Base-by-base conservation (phyloP, 1,140 invertebrate genomes). In the Lasaia peninsularis region DNA sequence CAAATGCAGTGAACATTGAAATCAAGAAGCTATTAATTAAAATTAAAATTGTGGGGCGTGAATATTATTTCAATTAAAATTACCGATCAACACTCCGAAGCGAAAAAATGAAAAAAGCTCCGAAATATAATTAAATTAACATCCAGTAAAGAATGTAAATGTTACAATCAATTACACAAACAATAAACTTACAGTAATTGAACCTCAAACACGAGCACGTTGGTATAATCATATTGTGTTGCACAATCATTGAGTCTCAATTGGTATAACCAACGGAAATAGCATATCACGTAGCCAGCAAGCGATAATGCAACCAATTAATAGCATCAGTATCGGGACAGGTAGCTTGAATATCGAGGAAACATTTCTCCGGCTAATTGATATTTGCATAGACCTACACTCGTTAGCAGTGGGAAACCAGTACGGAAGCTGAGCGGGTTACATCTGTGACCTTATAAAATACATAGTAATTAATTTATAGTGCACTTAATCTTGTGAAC, bases 321-420 rank as follows among this genome's bases (percentile, higher is more conserved):
- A 76, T 76, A 70, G 58, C 62, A 65, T 48, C 18, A 44, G 67
- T 66, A 69, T 68, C 61, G 63, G 62, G 68, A 68, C 67, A 68
- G 67, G 66, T 68, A 71, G 71, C 64, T 58, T 58, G 58, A 44
- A 40, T 72, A 65, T 67, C 57, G 58, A 66, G 63, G 65, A 58
- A 71, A 72, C 74, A 73, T 80, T 74, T 72, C 72, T 62, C 68
- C 59, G 51, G 52, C 69, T 78, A 78, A 78, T 75, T 75, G 73
- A 78, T 78, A 78, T 78, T 74, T 75, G 67, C 73, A 75, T 75
- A 67, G 67, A 67, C 61, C 63, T 53, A 65, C 62, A 60, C 69
- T 75, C 65, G 65, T 70, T 72, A 70, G 64, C 58, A 62, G 62
- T 63, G 64, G 65, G 65, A 70, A 61, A 33, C 58, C 44, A 58